Evolutionary conservation across 2,888 invertebrate species (phyloP).

Genomic region (Protonemura montana): DNA sequence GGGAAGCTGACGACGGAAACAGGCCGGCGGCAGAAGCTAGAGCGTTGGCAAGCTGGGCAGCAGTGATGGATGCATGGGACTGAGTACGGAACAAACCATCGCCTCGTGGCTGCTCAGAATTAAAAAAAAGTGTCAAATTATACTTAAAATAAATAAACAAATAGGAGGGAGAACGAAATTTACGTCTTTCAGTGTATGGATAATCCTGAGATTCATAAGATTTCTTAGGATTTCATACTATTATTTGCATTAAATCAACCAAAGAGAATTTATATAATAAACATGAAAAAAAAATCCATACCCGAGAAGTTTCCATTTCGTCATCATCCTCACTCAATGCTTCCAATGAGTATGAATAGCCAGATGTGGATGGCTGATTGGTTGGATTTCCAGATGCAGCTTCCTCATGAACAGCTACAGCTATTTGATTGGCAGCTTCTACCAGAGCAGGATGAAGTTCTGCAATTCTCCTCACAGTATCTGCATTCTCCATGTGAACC

Average conservation of each 20-base stretch:
- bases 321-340: slow-evolving; percentile 65
- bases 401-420: slow-evolving; percentile 65
- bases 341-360: slow-evolving; percentile 64
- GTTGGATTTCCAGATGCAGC: slow-evolving; percentile 64
- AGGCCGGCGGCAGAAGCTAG: slow-evolving; percentile 66
- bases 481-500: slow-evolving; percentile 72
- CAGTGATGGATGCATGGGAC: slow-evolving; percentile 67
- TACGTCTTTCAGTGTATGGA: too few relatives aligned
- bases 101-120: slow-evolving; percentile 53
- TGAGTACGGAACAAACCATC: slow-evolving; percentile 52
- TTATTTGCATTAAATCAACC: too few relatives aligned
- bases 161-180: too few relatives aligned
- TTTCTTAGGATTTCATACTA: too few relatives aligned
- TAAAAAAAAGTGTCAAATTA: slow-evolving; percentile 55
- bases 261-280: too few relatives aligned
- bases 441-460: slow-evolving; percentile 74
- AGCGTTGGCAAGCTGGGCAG: slow-evolving; percentile 78
- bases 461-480: slow-evolving; percentile 72
- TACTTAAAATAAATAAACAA: too few relatives aligned
- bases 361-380: slow-evolving; percentile 62
- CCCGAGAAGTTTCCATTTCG: slow-evolving; percentile 62
- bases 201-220: too few relatives aligned
- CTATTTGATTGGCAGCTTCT: slow-evolving; percentile 73
- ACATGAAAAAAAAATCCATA: too few relatives aligned
- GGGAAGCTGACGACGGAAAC: slow-evolving; percentile 24